Conservation (phyloP, 2,797 vertebrate species). For the Leptoclinus maculatus region DNA sequence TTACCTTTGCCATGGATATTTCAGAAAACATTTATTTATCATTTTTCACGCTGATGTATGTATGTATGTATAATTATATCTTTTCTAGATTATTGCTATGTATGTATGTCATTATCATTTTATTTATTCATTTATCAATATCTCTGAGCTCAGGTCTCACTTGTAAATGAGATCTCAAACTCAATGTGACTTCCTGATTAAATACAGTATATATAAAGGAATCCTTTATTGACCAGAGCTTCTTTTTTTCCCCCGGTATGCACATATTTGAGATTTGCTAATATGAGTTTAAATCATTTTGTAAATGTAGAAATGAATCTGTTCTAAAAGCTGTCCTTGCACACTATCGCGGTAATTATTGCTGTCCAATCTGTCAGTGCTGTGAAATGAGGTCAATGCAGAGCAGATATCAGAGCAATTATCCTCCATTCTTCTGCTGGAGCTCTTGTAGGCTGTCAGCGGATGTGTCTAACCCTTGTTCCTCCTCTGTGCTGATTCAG, state of each 20-base stretch:
- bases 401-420: constrained; percentile 9
- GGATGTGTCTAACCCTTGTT: constrained; percentile 1
- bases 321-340: background rate
- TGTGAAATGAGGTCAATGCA: constrained; percentile 6
- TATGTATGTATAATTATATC: background rate
- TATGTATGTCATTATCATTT: background rate
- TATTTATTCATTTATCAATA: background rate
- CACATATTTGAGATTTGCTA: background rate
- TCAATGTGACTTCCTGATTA: background rate
- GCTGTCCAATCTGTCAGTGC: background rate
- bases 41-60: background rate
- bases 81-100: background rate
- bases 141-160: background rate
- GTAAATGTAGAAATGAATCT: background rate
- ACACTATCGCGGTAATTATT: background rate
- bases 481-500: constrained; percentile 69
- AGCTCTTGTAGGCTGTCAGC: constrained; percentile 1
- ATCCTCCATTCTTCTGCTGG: background rate
- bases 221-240: background rate
- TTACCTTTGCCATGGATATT: background rate
- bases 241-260: background rate
- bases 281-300: background rate
- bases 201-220: background rate
- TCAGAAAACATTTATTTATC: background rate
- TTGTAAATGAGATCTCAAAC: background rate